These are phyloP conservation scores for Platyscapa corneri DNA, from an alignment of 1,140 invertebrate genomes.

Conservation along the genomic window DNA sequence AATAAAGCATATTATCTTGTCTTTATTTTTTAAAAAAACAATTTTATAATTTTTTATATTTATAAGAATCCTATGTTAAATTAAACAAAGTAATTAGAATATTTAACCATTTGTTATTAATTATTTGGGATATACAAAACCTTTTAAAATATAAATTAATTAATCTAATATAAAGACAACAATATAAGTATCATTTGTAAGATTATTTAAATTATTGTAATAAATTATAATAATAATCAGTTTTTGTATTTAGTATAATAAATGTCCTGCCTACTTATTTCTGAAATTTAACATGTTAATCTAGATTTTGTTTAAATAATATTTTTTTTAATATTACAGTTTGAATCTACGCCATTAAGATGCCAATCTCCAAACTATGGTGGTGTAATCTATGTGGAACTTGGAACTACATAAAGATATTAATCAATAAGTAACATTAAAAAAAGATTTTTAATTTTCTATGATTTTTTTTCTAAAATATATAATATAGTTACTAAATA, in stretches of 20 bases:
- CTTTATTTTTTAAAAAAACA: too few relatives aligned
- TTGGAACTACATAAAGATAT: constrained; percentile 14
- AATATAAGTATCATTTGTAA: constrained; percentile 34
- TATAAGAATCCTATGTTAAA: too few relatives aligned
- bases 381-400: constrained; percentile 28
- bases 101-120: neutral
- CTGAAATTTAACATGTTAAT: neutral
- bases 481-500: neutral
- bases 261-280: constrained; percentile 19
- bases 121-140: neutral
- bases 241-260: neutral
- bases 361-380: constrained; percentile 49
- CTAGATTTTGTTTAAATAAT: constrained; percentile 3
- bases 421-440: neutral
- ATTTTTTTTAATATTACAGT: constrained; percentile 54
- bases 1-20: too few relatives aligned
- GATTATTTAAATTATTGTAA: constrained; percentile 43
- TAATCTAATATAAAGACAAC: neutral
- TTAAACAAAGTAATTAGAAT: neutral
- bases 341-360: constrained; percentile 55
- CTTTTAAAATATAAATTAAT: neutral
- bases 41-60: neutral
- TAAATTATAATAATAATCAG: constrained; percentile 38
- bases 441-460: neutral
- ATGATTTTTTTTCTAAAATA: neutral